These are phyloP conservation scores for Brachionus koreanus DNA, from an alignment of 1,140 invertebrate genomes.

Conservation along the genomic window DNA sequence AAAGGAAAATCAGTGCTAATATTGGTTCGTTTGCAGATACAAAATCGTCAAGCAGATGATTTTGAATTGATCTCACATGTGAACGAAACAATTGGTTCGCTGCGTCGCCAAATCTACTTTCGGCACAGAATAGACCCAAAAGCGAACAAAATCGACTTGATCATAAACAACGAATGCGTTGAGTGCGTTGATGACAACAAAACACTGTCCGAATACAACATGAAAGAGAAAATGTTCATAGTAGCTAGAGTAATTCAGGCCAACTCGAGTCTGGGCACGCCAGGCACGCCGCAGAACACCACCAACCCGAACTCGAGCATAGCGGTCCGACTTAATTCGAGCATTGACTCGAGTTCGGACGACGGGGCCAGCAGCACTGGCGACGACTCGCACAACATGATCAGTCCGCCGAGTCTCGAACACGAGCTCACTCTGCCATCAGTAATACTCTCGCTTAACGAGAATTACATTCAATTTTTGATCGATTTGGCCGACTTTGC, in stretches of 20 bases:
- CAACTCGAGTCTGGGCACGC: not conserved
- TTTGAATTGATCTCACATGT: constrained; percentile 86
- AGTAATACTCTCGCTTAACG: constrained; percentile 67
- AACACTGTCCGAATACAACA: constrained; percentile 76
- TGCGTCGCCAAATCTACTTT: constrained; percentile 67
- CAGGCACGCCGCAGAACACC: constrained; percentile 38
- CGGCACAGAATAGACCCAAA: constrained; percentile 58
- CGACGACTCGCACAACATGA: constrained; percentile 6
- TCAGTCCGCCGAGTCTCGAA: constrained; percentile 31
- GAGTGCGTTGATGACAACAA: constrained; percentile 82
- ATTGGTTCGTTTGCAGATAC: constrained; percentile 81
- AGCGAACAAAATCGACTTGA: constrained; percentile 76
- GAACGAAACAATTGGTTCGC: constrained; percentile 81
- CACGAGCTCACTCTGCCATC: constrained; percentile 23
- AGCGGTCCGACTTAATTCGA: constrained; percentile 66
- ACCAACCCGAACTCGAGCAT: not conserved
- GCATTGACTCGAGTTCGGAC: constrained; percentile 22
- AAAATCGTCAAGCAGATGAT: constrained; percentile 82
- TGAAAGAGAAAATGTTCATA: constrained; percentile 81
- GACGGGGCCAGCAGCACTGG: constrained; percentile 1
- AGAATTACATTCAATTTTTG: constrained; percentile 78
- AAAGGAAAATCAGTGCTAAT: constrained; percentile 82
- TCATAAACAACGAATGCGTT: constrained; percentile 78
- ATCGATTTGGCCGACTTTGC: constrained; percentile 84
- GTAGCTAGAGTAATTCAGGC: constrained; percentile 24